Evolutionary conservation across 2,888 invertebrate genomes (phyloP), one percentile per base, ranked within the genome.

Genomic region (Meiosimyza platycephala): DNA sequence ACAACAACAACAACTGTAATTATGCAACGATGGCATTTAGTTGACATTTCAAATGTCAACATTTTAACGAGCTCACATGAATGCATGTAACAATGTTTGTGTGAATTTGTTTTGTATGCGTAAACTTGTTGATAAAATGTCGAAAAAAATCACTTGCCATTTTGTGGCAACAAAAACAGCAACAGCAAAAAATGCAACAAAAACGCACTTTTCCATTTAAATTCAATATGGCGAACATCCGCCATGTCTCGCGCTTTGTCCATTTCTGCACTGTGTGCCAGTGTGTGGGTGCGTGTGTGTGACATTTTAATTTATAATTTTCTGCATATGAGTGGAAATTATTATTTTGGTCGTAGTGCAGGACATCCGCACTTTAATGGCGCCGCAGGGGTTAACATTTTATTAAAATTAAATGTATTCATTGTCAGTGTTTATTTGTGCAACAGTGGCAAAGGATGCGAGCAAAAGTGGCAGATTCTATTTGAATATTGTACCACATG

Each of bases 41-140:
- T 52, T 54, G 66, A 40, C 54, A 54, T 54, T 66, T 55, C 9
- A 66, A 52, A 54, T 52, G 66, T 40, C 54, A 66, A 55, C 40
- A 55, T 66, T 54, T 54, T 22, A 50, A 28, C 22, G 13, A 28
- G 28, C 22, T 48, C 9, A 9, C 40, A 40, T 40, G 9, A 6
- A 40, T 40, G 40, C 7, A 9, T 40, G 40, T 40, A 9, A 40
- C 40, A 40, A 40, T 40, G 40, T 40, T 40, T 40, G 40, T 40
- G 40, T 40, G 40, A 40, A 40, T 40, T 40, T 6, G 40, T 40
- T 40, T 40, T 40, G 22, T 12, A 28, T 28, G 22, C 15, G 22
- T 57, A 22, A 12, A 57, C 22, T 57, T 57, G 57, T 57, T 57
- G 57, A 57, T 28, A 57, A 12, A 28, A 22, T 15, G 18, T 5